Base-by-base conservation (phyloP, 2,113 vertebrate species). In the Megaceryle torquata region DNA sequence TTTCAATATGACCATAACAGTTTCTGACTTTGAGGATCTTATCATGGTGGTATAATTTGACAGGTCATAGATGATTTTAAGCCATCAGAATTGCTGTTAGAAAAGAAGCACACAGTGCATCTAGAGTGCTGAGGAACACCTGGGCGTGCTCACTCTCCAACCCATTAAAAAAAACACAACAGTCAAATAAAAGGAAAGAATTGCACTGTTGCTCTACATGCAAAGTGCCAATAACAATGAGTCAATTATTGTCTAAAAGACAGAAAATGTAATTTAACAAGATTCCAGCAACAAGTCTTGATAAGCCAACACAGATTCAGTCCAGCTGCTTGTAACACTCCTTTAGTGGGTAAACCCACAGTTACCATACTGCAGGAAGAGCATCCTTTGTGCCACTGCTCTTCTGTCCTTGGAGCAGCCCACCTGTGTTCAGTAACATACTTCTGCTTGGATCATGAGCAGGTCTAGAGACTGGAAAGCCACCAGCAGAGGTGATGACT, bases 361-460 rank as follows among this genome's bases (percentile, higher is more conserved):
- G 41, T 56, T 80, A 15, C 15, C 4, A 8, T 17, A 31, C 3
- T 63, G 31, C 35, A 67, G 20, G 15, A 68, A 67, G 18, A 53
- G 7, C 3, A 4, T 19, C 44, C 57, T 59, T 71, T 59, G 19
- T 1, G 1, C 87, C 65, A 33, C 28, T 37, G 51, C 24, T 76
- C 53, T 72, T 76, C 43, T 80, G 53, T 13, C 44, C 57, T 35
- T 13, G n/a, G 22, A 85, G 70, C 39, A 79, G 70, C 26, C 18
- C 48, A 12, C 54, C 39, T 14, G 16, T 10, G 25, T 13, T 61
- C 51, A 65, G 41, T 46, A 35, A 68, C 0, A 0, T 13, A 35
- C 43, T 71, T 67, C 71, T 64, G 37, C 71, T 91, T 83, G 72
- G 29, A 35, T 48, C 65, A 33, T 0, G 0, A 44, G n/a, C 20